Base-by-base conservation (phyloP, 2,113 vertebrate species). In the Oryzias javanicus region DNA sequence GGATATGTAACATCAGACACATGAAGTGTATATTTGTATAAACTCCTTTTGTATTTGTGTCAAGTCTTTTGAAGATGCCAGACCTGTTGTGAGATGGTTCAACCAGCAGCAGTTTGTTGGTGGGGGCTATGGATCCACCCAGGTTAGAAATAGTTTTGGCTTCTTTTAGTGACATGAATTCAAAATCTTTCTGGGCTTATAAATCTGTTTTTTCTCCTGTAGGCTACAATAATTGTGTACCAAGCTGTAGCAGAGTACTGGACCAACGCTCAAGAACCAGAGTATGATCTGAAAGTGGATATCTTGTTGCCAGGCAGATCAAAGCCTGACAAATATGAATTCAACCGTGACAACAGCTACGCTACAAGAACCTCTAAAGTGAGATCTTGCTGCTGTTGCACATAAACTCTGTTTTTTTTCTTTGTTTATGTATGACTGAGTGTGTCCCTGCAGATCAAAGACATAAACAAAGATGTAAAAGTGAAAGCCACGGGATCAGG, bases 171-270 rank as follows among this genome's bases (percentile, higher is more conserved):
- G 19, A 27, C 15, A 16, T 7, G 1, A 6, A 19, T 47, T 47
- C 46, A 10, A 47, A 19, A 47, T 18, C 7, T 8, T 47, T 47
- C n/a, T 12, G n/a, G 19, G 3, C 6, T 12, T 19, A n/a, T 19
- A 12, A 8, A 19, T 10, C 19, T 19, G 7, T 18, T 18, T 47
- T 17, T 16, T 40, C 17, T 17, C 49, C 15, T n/a, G 1, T 8
- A 95, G 94, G 87, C 93, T 24, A 97, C 94, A 54, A 90, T 94
- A 44, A 67, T 95, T 80, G 94, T 93, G 14, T 95, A 95, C 88
- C 95, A 97, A 79, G 93, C 94, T 0, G 56, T 94, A 74, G 90
- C 94, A 14, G 87, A 91, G 47, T 95, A 95, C 73, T 90, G 92
- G 72, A 51, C 42, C 1, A 57, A 46, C 0, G 7, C 71, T 0